Percentiles rank a stretch among this genome's conserved stretches.
phyloP scores from a whole-genome alignment of 1,140 invertebrate genomes.

The Cyclargus thomasi region DNA sequence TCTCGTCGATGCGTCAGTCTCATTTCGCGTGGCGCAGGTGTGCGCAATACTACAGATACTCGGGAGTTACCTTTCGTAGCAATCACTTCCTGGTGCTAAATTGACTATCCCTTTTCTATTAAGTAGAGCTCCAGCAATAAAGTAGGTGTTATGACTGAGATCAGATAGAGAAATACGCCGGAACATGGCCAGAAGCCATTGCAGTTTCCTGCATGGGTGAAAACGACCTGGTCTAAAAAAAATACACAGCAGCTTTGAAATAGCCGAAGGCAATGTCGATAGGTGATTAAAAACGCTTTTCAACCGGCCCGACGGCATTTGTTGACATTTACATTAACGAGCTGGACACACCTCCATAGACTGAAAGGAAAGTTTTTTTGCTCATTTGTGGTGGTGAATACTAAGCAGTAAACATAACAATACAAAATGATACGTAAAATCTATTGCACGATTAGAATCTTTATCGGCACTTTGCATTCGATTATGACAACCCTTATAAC shows the following conservation, averaged over 20 bases:
- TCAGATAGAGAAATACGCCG: neutral
- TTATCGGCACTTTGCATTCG: too few species aligned
- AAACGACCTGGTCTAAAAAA: slow-evolving; percentile 21
- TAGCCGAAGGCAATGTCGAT: slow-evolving; percentile 38
- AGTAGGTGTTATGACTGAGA: slow-evolving; percentile 10
- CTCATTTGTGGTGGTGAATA: neutral
- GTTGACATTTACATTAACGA: slow-evolving; percentile 44
- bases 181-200: slow-evolving; percentile 18
- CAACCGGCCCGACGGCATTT: slow-evolving; percentile 56
- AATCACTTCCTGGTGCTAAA: neutral
- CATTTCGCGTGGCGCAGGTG: neutral
- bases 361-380: slow-evolving; percentile 15
- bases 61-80: neutral
- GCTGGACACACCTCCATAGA: neutral
- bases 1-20: neutral
- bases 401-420: too few species aligned
- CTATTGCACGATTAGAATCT: too few species aligned
- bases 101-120: neutral
- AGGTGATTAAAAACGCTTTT: slow-evolving; percentile 48
- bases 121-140: neutral
- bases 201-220: slow-evolving; percentile 22
- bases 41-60: neutral
- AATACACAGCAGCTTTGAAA: slow-evolving; percentile 38
- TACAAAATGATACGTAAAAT: too few species aligned
- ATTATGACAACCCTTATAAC: neutral